Conservation (phyloP, 2,113 vertebrate species). For the Leptocoma aspasia region DNA sequence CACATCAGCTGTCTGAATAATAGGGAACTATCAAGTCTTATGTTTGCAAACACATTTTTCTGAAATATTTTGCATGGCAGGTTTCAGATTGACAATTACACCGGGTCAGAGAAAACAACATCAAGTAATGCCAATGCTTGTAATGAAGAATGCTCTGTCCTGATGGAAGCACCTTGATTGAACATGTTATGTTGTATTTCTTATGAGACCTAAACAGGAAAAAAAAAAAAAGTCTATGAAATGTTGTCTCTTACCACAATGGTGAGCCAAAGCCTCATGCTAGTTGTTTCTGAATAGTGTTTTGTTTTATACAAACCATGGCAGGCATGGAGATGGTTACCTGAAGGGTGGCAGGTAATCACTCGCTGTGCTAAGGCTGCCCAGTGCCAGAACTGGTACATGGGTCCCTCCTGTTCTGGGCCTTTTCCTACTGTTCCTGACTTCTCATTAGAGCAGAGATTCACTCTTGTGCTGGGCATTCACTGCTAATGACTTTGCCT, state of each 20-base stretch:
- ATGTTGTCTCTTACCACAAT: neutral
- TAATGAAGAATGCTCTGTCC: neutral
- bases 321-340: neutral
- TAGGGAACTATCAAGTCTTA: neutral
- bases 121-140: neutral
- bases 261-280: neutral
- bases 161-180: neutral
- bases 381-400: neutral
- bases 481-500: neutral
- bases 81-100: neutral
- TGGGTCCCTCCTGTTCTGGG: neutral
- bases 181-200: neutral
- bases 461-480: neutral
- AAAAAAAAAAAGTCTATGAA: neutral
- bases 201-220: neutral
- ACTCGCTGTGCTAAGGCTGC: neutral
- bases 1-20: neutral
- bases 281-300: neutral
- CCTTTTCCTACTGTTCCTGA: neutral
- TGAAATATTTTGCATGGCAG: constrained; percentile 3
- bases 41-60: neutral
- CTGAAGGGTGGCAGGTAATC: neutral
- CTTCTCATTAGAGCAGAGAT: neutral
- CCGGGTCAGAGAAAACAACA: neutral
- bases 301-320: neutral